Percentiles rank a stretch among this genome's conserved stretches.
Conservation (phyloP, 2,797 vertebrate genomes). For the Brotula barbata region DNA sequence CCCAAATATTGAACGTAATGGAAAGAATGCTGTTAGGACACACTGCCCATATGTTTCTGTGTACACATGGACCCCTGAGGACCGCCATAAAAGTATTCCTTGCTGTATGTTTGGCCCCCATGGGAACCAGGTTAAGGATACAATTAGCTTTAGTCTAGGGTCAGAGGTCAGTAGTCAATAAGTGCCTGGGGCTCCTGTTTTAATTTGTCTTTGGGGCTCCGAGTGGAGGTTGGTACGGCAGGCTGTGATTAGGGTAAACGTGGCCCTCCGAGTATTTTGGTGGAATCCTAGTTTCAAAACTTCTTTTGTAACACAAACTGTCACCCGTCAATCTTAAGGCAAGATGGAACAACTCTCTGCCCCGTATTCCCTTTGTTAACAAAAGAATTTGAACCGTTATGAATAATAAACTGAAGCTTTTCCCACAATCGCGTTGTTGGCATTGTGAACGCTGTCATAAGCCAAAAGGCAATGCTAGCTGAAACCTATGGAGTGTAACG, state of each 20-base stretch:
- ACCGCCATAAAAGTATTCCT: slow-evolving; percentile 44
- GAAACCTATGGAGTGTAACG: slow-evolving; percentile 46
- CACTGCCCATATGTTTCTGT: slow-evolving; percentile 31
- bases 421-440: slow-evolving; percentile 32
- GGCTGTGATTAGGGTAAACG: slow-evolving; percentile 45
- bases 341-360: slow-evolving; percentile 22
- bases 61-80: slow-evolving; percentile 20
- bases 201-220: slow-evolving; percentile 58
- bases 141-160: slow-evolving; percentile 55
- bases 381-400: too few relatives aligned
- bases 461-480: slow-evolving; percentile 44
- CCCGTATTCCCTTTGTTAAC: too few relatives aligned
- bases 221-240: slow-evolving; percentile 30
- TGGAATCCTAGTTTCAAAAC: slow-evolving; percentile 21
- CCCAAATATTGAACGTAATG: slow-evolving; percentile 18
- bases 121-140: slow-evolving; percentile 62
- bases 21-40: slow-evolving; percentile 16
- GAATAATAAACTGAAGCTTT: slow-evolving; percentile 32
- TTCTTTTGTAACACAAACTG: slow-evolving; percentile 31
- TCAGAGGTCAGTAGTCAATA: slow-evolving; percentile 67
- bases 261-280: slow-evolving; percentile 31
- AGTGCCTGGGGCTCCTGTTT: slow-evolving; percentile 53
- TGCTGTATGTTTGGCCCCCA: slow-evolving; percentile 40
- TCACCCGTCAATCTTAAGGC: slow-evolving; percentile 20
- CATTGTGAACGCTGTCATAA: slow-evolving; percentile 61